phyloP scores from a whole-genome alignment of 1,140 invertebrate genomes.

The Hylaeus anthracinus region DNA sequence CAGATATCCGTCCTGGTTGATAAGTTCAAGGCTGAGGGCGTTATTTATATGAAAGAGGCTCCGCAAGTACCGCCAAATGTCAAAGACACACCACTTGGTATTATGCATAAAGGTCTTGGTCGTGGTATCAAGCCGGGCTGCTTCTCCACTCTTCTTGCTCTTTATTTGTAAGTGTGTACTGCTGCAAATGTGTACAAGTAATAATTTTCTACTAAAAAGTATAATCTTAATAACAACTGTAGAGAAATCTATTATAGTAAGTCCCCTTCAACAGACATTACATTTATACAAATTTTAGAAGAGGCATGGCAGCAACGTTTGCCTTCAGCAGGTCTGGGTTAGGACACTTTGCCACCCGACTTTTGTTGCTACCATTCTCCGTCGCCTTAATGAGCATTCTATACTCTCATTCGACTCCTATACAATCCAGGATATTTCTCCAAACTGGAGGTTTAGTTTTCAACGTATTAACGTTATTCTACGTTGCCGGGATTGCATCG shows the following conservation, averaged over 20 bases:
- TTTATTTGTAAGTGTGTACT: conserved; percentile 86
- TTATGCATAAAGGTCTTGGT: conserved; percentile 74
- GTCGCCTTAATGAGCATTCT: conserved; percentile 91
- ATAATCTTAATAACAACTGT: too few relatives aligned
- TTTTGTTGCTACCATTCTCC: conserved; percentile 89
- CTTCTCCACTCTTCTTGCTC: conserved; percentile 86
- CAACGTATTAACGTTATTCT: conserved; percentile 89
- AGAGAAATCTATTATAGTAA: neutral
- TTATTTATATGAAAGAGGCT: conserved; percentile 84
- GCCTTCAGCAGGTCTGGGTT: conserved; percentile 88
- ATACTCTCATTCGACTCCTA: conserved; percentile 82
- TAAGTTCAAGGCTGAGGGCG: conserved; percentile 92
- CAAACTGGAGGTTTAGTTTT: conserved; percentile 87
- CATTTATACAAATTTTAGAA: conserved; percentile 81
- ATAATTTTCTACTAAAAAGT: too few relatives aligned
- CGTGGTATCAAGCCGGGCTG: conserved; percentile 85
- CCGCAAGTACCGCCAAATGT: conserved; percentile 77
- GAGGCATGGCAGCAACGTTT: conserved; percentile 88
- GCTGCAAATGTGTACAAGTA: conserved; percentile 25
- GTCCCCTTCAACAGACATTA: neutral
- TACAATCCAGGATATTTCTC: conserved; percentile 76
- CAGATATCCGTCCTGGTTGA: conserved; percentile 95
- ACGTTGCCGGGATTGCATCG: conserved; percentile 89
- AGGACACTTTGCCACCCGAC: conserved; percentile 86
- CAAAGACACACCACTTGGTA: conserved; percentile 70